Base-by-base conservation (phyloP, 2,113 vertebrate genomes). In the Tenrec ecaudatus region DNA sequence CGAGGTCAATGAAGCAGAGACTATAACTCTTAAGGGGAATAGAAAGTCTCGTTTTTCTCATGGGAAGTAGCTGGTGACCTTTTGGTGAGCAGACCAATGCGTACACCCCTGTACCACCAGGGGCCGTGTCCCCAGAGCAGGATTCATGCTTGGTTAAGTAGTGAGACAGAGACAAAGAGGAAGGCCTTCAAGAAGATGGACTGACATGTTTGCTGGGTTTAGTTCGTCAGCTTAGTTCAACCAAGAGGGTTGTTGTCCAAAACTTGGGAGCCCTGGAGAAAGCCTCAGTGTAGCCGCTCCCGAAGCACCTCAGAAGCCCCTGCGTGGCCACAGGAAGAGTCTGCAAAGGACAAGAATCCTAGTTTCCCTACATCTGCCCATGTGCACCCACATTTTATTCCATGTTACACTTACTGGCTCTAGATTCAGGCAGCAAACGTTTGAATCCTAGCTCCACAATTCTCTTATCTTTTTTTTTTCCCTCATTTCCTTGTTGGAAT, bases 351-450 rank as follows among this genome's bases (percentile, higher is more conserved):
- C 58, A 89, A 83, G 80, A 47, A 22, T 71, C 71, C 66, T 77
- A 73, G 23, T 38, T 91, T 31, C 86, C 57, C 43, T 79, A 89
- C 82, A 90, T 89, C 85, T 88, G 33, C 57, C 75, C 43, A 15
- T 86, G 53, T 36, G 88, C 84, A 47, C 53, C 64, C 89, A 78
- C n/a, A 73, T 88, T 71, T 92, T 92, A 94, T 92, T 93, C 95
- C 92, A 38, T 82, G 71, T 86, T 73, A 91, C 81, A 92, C 84
- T 66, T 86, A 66, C 58, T 83, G 47, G 64, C 80, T 93, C 23
- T 76, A 25, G 1, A 68, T 64, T 93, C 86, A 84, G 58, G 79
- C 73, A 68, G n/a, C 31, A 80, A 29, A 1, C n/a, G 15, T 82
- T 81, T 83, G 80, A 77, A 93, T 92, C 36, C 33, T 57, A 58